Evolutionary conservation across 2,797 vertebrate genomes (phyloP).

Genomic region (Eulemur albifrons): DNA sequence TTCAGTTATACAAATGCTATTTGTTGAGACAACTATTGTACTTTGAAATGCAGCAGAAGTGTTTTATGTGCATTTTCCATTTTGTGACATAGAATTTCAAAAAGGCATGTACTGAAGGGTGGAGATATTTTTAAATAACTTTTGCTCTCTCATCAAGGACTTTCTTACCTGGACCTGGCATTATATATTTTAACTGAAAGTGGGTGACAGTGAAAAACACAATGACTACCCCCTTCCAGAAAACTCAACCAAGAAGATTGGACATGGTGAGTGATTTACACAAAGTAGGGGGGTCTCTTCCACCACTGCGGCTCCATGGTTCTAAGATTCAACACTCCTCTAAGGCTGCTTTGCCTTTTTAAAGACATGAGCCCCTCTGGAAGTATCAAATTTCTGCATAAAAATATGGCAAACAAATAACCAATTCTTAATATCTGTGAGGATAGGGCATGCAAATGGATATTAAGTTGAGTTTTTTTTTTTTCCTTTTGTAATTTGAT

Average conservation of each 20-base stretch:
- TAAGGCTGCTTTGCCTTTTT: not conserved
- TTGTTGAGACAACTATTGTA: not conserved
- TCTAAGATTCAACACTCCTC: not conserved
- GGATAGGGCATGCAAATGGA: not conserved
- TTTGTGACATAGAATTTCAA: not conserved
- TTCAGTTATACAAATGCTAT: not conserved
- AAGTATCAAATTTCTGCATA: not conserved
- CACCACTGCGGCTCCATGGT: not conserved
- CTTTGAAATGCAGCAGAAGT: not conserved
- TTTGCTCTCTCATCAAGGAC: not conserved
- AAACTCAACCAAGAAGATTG: not conserved
- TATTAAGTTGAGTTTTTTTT: not conserved
- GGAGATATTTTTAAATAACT: not conserved
- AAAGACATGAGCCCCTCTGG: not conserved
- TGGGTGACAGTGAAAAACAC: not conserved
- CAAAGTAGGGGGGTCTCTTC: not conserved
- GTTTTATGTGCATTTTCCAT: not conserved
- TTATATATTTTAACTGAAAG: not conserved
- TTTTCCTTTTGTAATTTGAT: not conserved
- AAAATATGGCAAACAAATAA: not conserved
- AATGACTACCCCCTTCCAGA: not conserved
- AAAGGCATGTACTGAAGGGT: not conserved
- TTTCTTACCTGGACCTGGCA: not conserved
- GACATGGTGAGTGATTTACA: too few relatives aligned
- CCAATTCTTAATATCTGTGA: not conserved